Conservation (phyloP, 2,888 invertebrate genomes). For the Phyllotreta cruciferae region DNA sequence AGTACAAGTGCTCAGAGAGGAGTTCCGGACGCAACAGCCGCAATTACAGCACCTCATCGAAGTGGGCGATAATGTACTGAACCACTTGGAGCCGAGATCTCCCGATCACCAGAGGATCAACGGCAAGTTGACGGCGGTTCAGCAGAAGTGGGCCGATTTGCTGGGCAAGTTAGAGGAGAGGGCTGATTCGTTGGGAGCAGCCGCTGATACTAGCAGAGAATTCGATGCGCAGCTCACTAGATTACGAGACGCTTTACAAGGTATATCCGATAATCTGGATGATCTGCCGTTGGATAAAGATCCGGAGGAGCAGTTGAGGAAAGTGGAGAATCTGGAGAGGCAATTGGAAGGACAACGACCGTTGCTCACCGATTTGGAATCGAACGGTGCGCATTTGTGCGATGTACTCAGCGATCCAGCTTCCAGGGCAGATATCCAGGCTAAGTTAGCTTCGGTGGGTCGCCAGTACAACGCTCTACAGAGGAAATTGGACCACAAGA, state of each 20-base stretch:
- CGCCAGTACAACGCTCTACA: constrained; percentile 88
- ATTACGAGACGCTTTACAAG: constrained; percentile 85
- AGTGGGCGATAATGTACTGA: constrained; percentile 78
- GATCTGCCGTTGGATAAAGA: constrained; percentile 81
- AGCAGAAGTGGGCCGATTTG: constrained; percentile 82
- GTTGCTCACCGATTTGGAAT: constrained; percentile 84
- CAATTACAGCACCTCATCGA: constrained; percentile 85
- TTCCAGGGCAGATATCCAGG: constrained; percentile 88
- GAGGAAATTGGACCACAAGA: constrained; percentile 86
- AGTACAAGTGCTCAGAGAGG: constrained; percentile 92
- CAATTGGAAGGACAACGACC: constrained; percentile 90
- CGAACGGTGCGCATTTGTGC: constrained; percentile 87
- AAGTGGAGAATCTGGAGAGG: constrained; percentile 86
- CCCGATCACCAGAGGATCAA: constrained; percentile 72
- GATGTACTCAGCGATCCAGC: constrained; percentile 89
- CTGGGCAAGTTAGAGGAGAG: constrained; percentile 80
- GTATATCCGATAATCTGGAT: constrained; percentile 86
- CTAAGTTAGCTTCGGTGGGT: constrained; percentile 84
- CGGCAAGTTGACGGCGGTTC: constrained; percentile 75
- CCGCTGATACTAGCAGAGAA: constrained; percentile 90
- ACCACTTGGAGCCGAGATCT: constrained; percentile 63
- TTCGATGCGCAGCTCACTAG: constrained; percentile 88
- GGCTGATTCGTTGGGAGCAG: constrained; percentile 87
- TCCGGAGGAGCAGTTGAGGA: constrained; percentile 85
- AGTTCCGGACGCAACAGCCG: constrained; percentile 92